Percentiles rank a stretch among this genome's conserved stretches.
phyloP scores from a whole-genome alignment of 2,113 vertebrate species.

The Ibidorhyncha struthersii region DNA sequence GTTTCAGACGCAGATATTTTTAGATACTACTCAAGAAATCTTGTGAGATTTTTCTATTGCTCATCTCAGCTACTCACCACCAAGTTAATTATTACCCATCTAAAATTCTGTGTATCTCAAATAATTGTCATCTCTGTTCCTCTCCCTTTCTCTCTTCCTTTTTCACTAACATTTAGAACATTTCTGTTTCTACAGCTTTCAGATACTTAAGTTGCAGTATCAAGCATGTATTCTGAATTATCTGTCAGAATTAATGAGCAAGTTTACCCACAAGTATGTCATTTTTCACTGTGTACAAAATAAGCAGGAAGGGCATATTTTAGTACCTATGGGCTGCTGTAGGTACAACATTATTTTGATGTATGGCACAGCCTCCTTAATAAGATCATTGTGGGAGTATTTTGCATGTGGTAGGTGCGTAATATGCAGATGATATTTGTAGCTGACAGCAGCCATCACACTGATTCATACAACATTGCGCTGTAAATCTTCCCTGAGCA shows the following conservation, averaged over 20 bases:
- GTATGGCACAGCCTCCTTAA: not conserved
- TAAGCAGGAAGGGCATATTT: slow-evolving; percentile 14
- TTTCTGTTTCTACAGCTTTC: not conserved
- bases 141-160: not conserved
- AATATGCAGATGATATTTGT: slow-evolving; percentile 22
- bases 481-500: not conserved
- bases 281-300: slow-evolving; percentile 31
- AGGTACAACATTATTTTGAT: slow-evolving; percentile 18
- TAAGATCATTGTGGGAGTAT: slow-evolving; percentile 18
- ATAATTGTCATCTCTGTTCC: not conserved
- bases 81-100: not conserved
- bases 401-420: slow-evolving; percentile 2
- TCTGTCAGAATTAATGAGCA: slow-evolving; percentile 19
- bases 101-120: not conserved
- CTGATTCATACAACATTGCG: not conserved
- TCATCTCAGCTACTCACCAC: not conserved
- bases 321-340: not conserved
- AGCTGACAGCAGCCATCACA: not conserved
- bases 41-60: not conserved
- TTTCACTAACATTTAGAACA: not conserved
- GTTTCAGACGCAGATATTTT: not conserved
- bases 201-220: not conserved
- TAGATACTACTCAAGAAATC: not conserved
- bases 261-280: not conserved
- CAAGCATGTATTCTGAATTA: not conserved